Base-by-base conservation (phyloP, 2,888 invertebrate species). In the Folsomia candida region DNA sequence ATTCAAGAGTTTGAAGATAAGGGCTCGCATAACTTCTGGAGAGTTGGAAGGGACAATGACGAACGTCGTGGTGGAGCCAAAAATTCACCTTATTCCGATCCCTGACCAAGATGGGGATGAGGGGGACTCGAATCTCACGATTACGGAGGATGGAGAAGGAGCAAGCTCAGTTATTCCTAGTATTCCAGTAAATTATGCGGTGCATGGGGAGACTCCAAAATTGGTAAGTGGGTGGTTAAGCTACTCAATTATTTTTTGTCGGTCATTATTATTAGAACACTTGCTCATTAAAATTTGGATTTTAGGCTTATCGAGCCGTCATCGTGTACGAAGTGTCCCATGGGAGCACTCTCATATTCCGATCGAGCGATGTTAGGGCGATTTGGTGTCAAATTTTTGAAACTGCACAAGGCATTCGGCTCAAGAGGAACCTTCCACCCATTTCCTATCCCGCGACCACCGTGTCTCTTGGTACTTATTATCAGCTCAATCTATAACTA, bases 381-480 rank as follows among this genome's bases (percentile, higher is more conserved):
- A 72, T 78, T 47, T 97, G 97, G 97, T 88, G 90, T 68, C 92
- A 92, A 82, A 92, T 97, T 11, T 90, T 93, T 78, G 92, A 94
- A 80, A 90, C 91, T 47, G 94, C 96, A 1, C 94, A 96, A 82
- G 89, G 89, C 78, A 92, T 94, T 1, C 86, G 96, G 67, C 88
- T 89, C 70, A 89, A 89, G 26, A 89, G 91, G 73, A 91, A 93
- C 26, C 85, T 96, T 81, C 89, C 93, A 2, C 89, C 90, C 1
- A 85, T 95, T 68, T 91, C 84, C 0, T 78, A 76, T 64, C 75
- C 79, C 63, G 57, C 80, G 86, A 71, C 86, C 86, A 2, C 83
- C 54, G 70, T 78, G 29, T 64, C 74, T 11, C 27, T 75, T 9
- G 61, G 78, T 78, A 59, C n/a, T n/a, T n/a, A n/a, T n/a, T n/a